Conservation (phyloP, 2,888 invertebrate species). For the Laothoe populi region DNA sequence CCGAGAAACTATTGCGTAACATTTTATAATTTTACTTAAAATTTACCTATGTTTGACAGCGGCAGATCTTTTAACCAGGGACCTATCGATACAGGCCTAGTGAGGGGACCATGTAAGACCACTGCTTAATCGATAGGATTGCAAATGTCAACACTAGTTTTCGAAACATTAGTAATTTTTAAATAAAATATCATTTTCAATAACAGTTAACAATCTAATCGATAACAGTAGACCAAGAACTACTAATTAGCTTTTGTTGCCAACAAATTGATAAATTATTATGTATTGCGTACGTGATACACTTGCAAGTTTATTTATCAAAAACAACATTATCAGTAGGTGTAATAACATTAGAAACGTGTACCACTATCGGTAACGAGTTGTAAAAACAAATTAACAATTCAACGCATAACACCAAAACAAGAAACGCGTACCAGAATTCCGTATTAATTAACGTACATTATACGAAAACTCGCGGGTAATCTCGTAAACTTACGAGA, state of each 20-base stretch:
- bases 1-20: no score
- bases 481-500: constrained; percentile 70
- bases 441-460: constrained; percentile 61
- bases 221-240: not conserved
- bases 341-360: constrained; percentile 11
- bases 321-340: constrained; percentile 16
- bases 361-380: constrained; percentile 2
- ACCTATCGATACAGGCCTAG: no score
- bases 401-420: constrained; percentile 22
- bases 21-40: no score
- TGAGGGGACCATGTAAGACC: no score
- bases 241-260: not conserved
- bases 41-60: no score
- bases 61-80: no score
- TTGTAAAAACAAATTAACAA: constrained; percentile 24
- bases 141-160: no score
- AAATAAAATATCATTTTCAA: no score
- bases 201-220: not conserved
- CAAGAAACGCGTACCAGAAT: constrained; percentile 36
- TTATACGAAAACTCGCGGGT: constrained; percentile 51
- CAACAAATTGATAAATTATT: not conserved
- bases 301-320: constrained; percentile 8
- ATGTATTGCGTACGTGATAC: constrained; percentile 1
- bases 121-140: no score
- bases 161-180: no score